phyloP scores from a whole-genome alignment of 2,797 vertebrate genomes.

The Holocentrus rufus region DNA sequence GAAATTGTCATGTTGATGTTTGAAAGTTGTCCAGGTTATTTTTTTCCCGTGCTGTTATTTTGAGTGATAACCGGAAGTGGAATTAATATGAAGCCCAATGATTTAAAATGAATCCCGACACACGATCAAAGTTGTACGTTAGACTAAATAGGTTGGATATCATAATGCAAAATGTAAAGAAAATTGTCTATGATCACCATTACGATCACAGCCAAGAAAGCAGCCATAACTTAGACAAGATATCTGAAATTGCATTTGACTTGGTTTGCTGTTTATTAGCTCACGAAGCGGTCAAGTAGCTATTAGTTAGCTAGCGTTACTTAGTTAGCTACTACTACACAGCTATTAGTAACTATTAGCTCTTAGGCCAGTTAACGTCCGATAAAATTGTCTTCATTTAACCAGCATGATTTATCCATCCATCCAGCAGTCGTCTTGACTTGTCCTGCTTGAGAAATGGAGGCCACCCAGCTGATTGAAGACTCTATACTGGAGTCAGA shows the following conservation, averaged over 20 bases:
- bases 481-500: conserved; percentile 77
- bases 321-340: too few relatives aligned
- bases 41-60: conserved; percentile 4
- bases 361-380: not conserved
- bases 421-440: not conserved
- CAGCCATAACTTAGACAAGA: too few relatives aligned
- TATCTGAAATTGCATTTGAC: too few relatives aligned
- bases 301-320: not conserved
- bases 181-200: too few relatives aligned
- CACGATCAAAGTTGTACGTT: conserved; percentile 24
- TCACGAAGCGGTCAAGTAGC: too few relatives aligned
- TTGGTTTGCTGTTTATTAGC: too few relatives aligned
- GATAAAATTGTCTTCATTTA: not conserved
- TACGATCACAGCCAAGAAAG: too few relatives aligned
- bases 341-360: too few relatives aligned
- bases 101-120: not conserved
- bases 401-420: not conserved
- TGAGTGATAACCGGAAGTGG: conserved; percentile 32
- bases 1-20: not conserved
- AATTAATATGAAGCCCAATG: not conserved
- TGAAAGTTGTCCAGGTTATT: not conserved
- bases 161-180: too few relatives aligned
- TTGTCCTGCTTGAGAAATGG: conserved; percentile 69
- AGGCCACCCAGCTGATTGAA: conserved; percentile 81
- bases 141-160: too few relatives aligned